Evolutionary conservation across 1,140 invertebrate genomes (phyloP).

Genomic region (Aphidius gifuensis): DNA sequence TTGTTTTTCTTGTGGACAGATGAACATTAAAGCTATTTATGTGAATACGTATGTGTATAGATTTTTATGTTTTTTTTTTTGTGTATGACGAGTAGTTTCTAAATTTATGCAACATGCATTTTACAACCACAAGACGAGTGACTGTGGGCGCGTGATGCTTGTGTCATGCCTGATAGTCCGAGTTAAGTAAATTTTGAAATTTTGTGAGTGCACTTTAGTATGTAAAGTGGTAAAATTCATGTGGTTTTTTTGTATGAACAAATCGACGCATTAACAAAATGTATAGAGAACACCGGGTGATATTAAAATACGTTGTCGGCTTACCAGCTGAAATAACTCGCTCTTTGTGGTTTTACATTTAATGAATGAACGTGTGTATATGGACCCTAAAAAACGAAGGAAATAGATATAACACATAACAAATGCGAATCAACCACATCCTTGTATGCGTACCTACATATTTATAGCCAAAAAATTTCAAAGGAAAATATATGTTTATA

Average conservation of each 20-base stretch:
- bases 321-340: constrained; percentile 19
- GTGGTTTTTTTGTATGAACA: constrained; percentile 3
- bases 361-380: constrained; percentile 6
- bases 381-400: constrained; percentile 8
- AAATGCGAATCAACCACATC: constrained; percentile 16
- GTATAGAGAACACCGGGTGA: not conserved
- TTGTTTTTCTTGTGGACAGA: not conserved
- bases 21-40: not conserved
- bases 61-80: constrained; percentile 19
- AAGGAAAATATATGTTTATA: constrained; percentile 20
- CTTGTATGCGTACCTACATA: not conserved
- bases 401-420: constrained; percentile 5
- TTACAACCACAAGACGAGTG: constrained; percentile 10
- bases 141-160: constrained; percentile 14
- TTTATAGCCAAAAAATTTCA: not conserved
- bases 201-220: constrained; percentile 26
- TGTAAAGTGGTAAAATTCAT: constrained; percentile 20
- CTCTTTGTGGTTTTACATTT: constrained; percentile 19
- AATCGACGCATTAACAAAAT: not conserved
- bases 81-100: constrained; percentile 21
- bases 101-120: constrained; percentile 23
- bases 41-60: too few relatives aligned
- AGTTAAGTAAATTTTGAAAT: constrained; percentile 26
- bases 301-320: constrained; percentile 11
- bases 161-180: constrained; percentile 22